phyloP scores from a whole-genome alignment of 2,797 vertebrate genomes.

The Anguilla anguilla region DNA sequence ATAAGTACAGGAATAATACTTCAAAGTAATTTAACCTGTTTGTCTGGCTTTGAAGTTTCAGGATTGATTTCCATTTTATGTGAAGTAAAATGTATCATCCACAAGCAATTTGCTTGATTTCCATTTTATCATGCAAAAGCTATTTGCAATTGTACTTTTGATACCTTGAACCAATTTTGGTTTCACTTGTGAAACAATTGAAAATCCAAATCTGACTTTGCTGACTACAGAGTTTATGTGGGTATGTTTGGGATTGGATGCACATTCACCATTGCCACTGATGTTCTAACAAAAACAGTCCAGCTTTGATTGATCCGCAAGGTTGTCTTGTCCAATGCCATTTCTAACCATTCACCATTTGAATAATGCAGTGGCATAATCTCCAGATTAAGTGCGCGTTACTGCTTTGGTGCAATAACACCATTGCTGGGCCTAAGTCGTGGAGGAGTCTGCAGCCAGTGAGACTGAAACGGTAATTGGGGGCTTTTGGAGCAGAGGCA shows the following conservation, averaged over 20 bases:
- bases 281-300: background rate
- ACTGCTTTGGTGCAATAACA: conserved; percentile 58
- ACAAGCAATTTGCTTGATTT: background rate
- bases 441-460: conserved; percentile 43
- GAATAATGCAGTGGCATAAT: conserved; percentile 50
- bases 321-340: background rate
- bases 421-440: conserved; percentile 46
- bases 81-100: background rate
- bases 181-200: background rate
- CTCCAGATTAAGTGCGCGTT: conserved; percentile 46
- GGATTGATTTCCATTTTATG: background rate
- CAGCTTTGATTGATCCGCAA: background rate
- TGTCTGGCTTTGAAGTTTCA: background rate
- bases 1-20: background rate
- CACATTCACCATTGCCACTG: conserved; percentile 8
- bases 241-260: background rate
- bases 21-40: background rate
- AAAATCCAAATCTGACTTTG: background rate
- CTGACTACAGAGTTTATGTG: background rate
- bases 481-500: conserved; percentile 62
- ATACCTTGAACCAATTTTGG: background rate
- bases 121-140: background rate
- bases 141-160: background rate
- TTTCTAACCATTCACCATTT: conserved; percentile 43
- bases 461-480: conserved; percentile 64